Evolutionary conservation across 1,140 invertebrate genomes (phyloP), one percentile per base, ranked within the genome.

Genomic region (Mizuhopecten yessoensis): DNA sequence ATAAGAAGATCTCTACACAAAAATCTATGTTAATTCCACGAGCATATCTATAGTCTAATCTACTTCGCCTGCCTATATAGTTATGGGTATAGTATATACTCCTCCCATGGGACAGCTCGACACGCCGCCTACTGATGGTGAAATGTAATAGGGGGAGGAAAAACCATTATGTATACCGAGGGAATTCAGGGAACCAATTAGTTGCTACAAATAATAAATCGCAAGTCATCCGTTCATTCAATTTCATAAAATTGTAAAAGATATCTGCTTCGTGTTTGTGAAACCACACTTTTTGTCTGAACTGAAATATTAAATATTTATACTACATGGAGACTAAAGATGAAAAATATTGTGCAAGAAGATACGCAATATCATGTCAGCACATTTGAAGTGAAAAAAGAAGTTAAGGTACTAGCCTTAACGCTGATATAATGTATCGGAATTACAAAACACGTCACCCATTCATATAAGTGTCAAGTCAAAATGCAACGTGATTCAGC

Each of bases 51-150:
- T n/a, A n/a, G n/a, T n/a, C n/a, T n/a, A n/a, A n/a, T n/a, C n/a
- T n/a, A n/a, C n/a, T n/a, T n/a, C n/a, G n/a, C n/a, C n/a, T 45
- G 42, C 10, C 17, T 45, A 17, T 45, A 13, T 45, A 13, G 17
- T 1, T 45, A 45, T 10, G 42, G 17, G 17, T 15, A 45, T 20
- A 20, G 17, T 17, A 45, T 45, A 45, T 17, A 9, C 42, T 1
- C 17, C 9, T 45, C 42, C 9, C 42, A 7, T 7, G 42, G 9
- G 42, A 45, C 9, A 45, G 17, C 9, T 17, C 0, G 5, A n/a
- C 57, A 75, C 23, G 57, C 5, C n/a, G 57, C 57, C 57, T 75
- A 75, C 57, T 75, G 57, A n/a, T 75, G 57, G 42, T 45, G 42
- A 17, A 75, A 13, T n/a, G 57, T n/a, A 75, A 75, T n/a, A 29